Percentiles rank a stretch among this genome's conserved stretches.
phyloP scores from a whole-genome alignment of 2,888 invertebrate genomes.

The Leptopilina myrica region DNA sequence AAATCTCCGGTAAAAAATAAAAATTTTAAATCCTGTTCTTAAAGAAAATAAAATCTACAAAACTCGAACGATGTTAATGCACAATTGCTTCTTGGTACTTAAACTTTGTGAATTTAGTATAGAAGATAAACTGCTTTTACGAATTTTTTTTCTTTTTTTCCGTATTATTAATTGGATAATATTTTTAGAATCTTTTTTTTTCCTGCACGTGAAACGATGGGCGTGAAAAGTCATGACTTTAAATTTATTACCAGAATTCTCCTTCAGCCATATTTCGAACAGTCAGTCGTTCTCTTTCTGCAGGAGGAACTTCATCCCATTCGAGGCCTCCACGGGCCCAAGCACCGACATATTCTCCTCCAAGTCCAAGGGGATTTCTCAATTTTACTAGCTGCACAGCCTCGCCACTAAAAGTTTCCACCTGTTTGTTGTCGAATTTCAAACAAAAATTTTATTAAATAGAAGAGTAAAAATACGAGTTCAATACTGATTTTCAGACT shows the following conservation, averaged over 20 bases:
- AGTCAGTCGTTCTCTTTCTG: slow-evolving; percentile 85
- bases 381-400: slow-evolving; percentile 85
- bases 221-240: slow-evolving; percentile 45
- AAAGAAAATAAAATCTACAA: background rate
- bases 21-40: background rate
- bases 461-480: background rate
- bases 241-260: slow-evolving; percentile 83
- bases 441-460: slow-evolving; percentile 31
- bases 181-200: slow-evolving; percentile 11
- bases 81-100: background rate
- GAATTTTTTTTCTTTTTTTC: background rate
- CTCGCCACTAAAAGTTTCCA: slow-evolving; percentile 85
- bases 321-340: slow-evolving; percentile 84
- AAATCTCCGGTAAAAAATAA: background rate
- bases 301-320: slow-evolving; percentile 87
- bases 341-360: slow-evolving; percentile 83
- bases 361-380: slow-evolving; percentile 83
- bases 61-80: background rate
- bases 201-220: background rate
- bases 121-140: background rate
- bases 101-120: background rate
- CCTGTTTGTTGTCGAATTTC: slow-evolving; percentile 73
- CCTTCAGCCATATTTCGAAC: slow-evolving; percentile 82
- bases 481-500: background rate
- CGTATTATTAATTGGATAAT: slow-evolving; percentile 3